phyloP scores from a whole-genome alignment of 2,888 invertebrate genomes.

The Elmis aenea region DNA sequence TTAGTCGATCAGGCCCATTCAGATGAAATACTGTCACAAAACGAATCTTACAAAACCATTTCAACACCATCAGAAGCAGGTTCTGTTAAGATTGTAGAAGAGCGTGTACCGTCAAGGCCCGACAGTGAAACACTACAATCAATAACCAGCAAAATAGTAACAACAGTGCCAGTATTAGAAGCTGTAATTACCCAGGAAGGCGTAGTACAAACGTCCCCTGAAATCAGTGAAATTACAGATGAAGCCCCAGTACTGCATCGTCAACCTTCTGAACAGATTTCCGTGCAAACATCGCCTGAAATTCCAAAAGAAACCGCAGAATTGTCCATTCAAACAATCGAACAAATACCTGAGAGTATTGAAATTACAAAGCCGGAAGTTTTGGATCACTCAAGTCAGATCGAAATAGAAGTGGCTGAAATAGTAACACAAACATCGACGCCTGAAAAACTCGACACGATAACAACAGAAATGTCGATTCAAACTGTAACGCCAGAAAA shows the following conservation, averaged over 20 bases:
- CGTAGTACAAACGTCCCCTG: constrained; percentile 58
- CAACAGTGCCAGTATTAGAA: constrained; percentile 57
- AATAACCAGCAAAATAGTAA: constrained; percentile 44
- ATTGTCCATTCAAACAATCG: constrained; percentile 55
- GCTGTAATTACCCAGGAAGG: constrained; percentile 54
- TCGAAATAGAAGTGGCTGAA: constrained; percentile 31
- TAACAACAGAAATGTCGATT: constrained; percentile 43
- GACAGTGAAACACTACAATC: constrained; percentile 54
- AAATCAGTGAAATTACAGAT: constrained; percentile 41
- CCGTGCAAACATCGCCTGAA: constrained; percentile 54
- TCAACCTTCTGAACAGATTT: constrained; percentile 34
- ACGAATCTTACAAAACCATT: constrained; percentile 57
- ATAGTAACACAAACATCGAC: constrained; percentile 36
- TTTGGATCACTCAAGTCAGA: constrained; percentile 7
- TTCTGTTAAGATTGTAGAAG: constrained; percentile 63
- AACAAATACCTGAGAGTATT: constrained; percentile 40
- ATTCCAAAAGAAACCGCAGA: constrained; percentile 46
- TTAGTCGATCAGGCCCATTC: constrained; percentile 42
- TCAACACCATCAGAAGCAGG: constrained; percentile 55
- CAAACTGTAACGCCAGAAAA: constrained; percentile 45
- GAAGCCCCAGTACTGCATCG: constrained; percentile 39
- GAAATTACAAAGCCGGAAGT: neutral
- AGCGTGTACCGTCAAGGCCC: constrained; percentile 54
- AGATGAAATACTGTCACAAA: constrained; percentile 50
- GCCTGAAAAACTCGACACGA: constrained; percentile 32